These are phyloP conservation scores for Marcusenius ussheri DNA, from an alignment of 2,113 vertebrate species.

Conservation along the genomic window DNA sequence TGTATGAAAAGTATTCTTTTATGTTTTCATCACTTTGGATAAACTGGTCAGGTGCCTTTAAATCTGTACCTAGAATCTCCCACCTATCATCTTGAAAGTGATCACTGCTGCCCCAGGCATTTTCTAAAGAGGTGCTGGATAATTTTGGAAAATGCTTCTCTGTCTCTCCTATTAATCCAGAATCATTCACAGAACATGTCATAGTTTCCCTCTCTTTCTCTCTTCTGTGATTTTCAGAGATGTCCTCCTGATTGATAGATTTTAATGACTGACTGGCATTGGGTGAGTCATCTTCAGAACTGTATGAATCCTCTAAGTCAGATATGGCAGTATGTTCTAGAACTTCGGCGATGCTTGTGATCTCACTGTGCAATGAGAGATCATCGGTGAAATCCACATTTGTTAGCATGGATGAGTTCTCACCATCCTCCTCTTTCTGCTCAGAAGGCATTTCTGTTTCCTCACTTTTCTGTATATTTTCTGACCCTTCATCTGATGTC, in stretches of 20 bases:
- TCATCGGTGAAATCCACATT: slow-evolving; percentile 34
- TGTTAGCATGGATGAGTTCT: slow-evolving; percentile 33
- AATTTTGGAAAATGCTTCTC: neutral
- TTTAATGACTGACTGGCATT: slow-evolving; percentile 36
- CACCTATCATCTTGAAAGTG: slow-evolving; percentile 30
- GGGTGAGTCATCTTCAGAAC: slow-evolving; percentile 40
- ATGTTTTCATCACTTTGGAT: neutral
- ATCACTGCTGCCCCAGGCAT: slow-evolving; percentile 9
- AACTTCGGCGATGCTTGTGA: slow-evolving; percentile 21
- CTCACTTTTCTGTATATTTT: neutral
- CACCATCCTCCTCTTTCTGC: slow-evolving; percentile 32
- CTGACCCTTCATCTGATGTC: neutral
- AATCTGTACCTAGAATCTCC: slow-evolving; percentile 21
- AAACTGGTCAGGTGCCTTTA: slow-evolving; percentile 9
- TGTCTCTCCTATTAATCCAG: slow-evolving; percentile 13
- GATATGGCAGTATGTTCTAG: slow-evolving; percentile 20
- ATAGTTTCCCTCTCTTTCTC: slow-evolving; percentile 8
- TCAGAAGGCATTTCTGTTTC: slow-evolving; percentile 6
- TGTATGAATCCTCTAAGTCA: slow-evolving; percentile 35
- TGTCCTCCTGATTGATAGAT: slow-evolving; percentile 4
- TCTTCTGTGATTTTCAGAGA: slow-evolving; percentile 6
- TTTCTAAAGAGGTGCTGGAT: neutral
- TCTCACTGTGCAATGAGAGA: slow-evolving; percentile 22
- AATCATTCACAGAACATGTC: neutral
- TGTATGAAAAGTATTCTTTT: neutral